phyloP scores from a whole-genome alignment of 2,888 invertebrate genomes.

The Nomada goodeniana region DNA sequence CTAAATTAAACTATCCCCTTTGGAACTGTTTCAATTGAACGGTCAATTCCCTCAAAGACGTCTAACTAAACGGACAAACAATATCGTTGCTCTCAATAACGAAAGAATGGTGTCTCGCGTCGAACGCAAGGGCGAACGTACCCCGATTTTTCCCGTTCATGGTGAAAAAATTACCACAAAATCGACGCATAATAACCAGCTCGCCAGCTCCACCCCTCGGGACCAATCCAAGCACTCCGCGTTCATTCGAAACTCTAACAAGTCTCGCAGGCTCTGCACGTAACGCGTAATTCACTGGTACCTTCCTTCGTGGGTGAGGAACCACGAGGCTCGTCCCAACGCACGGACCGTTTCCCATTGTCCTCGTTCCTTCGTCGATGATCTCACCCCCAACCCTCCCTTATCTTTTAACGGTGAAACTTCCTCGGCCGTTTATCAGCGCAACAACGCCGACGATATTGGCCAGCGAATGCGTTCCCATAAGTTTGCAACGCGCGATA shows the following conservation, averaged over 20 bases:
- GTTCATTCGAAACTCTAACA: conserved; percentile 26
- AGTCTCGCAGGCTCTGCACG: conserved; percentile 25
- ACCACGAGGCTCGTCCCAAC: conserved; percentile 3
- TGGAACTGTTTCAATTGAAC: too few relatives aligned
- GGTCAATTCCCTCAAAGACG: too few relatives aligned
- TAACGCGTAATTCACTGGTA: conserved; percentile 49
- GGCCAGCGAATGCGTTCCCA: conserved; percentile 41
- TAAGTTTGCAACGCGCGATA: conserved; percentile 75
- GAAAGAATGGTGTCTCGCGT: too few relatives aligned
- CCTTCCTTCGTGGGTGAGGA: conserved; percentile 26
- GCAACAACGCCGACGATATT: conserved; percentile 45
- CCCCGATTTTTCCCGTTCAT: neutral
- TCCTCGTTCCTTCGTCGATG: conserved; percentile 34
- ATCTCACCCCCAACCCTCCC: conserved; percentile 11
- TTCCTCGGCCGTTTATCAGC: conserved; percentile 56
- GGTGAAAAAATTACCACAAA: neutral
- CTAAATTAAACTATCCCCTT: too few relatives aligned
- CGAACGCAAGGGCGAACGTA: neutral
- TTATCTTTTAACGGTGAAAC: conserved; percentile 46
- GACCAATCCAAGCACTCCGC: conserved; percentile 8
- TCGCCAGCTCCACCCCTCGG: neutral
- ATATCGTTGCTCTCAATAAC: too few relatives aligned
- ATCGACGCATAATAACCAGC: conserved; percentile 3
- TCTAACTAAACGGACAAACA: too few relatives aligned
- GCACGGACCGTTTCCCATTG: conserved; percentile 33